Percentiles rank a stretch among this genome's conserved stretches.
Evolutionary conservation across 2,113 vertebrate genomes (phyloP).

Genomic region (Todiramphus chloris): DNA sequence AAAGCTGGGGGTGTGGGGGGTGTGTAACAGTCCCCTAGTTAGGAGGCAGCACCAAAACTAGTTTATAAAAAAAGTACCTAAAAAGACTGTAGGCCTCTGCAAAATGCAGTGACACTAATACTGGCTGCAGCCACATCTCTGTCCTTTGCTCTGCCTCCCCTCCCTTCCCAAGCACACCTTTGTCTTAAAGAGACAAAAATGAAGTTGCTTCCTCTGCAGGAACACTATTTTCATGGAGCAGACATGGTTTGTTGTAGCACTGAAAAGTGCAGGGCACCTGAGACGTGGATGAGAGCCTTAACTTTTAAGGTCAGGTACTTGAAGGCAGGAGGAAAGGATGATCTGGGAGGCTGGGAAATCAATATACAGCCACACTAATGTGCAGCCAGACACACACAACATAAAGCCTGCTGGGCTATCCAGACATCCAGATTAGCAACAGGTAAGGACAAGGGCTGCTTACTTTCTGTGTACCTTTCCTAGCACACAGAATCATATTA

Average conservation of each 20-base stretch:
- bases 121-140: not conserved
- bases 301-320: not conserved
- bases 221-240: not conserved
- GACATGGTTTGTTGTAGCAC: not conserved
- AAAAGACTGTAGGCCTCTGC: not conserved
- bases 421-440: not conserved
- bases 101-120: not conserved
- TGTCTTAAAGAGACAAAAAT: not conserved
- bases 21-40: not conserved
- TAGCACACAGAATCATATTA: not conserved
- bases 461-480: not conserved
- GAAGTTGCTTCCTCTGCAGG: not conserved
- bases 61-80: not conserved
- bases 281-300: not conserved
- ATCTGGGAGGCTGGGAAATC: not conserved
- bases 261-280: not conserved
- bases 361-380: not conserved
- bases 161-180: not conserved
- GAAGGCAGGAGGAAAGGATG: not conserved
- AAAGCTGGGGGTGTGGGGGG: not conserved
- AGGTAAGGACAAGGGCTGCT: not conserved
- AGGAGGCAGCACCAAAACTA: not conserved
- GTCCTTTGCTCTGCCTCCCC: not conserved
- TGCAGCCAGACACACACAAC: not conserved
- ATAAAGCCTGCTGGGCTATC: not conserved